A percentile compares a stretch with the other conserved stretches of the same genome.
Conservation (phyloP, 2,888 invertebrate species). For the Polymixis flavicincta region DNA sequence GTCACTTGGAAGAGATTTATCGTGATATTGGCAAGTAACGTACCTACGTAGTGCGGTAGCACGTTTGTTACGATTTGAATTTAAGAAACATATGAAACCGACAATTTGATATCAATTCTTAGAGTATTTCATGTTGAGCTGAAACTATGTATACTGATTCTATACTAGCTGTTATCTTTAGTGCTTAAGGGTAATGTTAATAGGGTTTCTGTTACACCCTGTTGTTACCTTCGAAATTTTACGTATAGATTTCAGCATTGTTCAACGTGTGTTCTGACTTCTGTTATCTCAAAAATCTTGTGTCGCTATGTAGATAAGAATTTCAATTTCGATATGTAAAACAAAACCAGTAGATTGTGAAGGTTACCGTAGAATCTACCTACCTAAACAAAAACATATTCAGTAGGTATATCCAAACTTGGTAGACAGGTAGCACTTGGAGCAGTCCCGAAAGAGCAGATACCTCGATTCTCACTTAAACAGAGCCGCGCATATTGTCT, state of each 20-base stretch:
- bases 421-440: slow-evolving; percentile 40
- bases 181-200: too few species aligned
- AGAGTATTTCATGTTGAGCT: too few species aligned
- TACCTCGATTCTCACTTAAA: slow-evolving; percentile 63
- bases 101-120: too few species aligned
- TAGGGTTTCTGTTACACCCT: too few species aligned
- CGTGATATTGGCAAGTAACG: too few species aligned
- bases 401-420: slow-evolving; percentile 19
- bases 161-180: too few species aligned
- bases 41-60: too few species aligned
- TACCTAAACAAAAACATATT: slow-evolving; percentile 29
- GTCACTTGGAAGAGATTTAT: too few species aligned
- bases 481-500: slow-evolving; percentile 59
- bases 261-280: neutral
- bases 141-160: too few species aligned
- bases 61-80: too few species aligned
- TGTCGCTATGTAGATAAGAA: slow-evolving; percentile 10
- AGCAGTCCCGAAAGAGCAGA: slow-evolving; percentile 46
- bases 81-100: too few species aligned
- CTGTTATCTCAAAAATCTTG: slow-evolving; percentile 1
- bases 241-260: neutral
- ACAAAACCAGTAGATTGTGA: slow-evolving; percentile 17
- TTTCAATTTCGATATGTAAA: slow-evolving; percentile 62
- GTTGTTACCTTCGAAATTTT: too few species aligned
- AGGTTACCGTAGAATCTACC: slow-evolving; percentile 14